Evolutionary conservation across 1,140 invertebrate species (phyloP), one percentile per base, ranked within the genome.

Genomic region (Meloidogyne hapla): DNA sequence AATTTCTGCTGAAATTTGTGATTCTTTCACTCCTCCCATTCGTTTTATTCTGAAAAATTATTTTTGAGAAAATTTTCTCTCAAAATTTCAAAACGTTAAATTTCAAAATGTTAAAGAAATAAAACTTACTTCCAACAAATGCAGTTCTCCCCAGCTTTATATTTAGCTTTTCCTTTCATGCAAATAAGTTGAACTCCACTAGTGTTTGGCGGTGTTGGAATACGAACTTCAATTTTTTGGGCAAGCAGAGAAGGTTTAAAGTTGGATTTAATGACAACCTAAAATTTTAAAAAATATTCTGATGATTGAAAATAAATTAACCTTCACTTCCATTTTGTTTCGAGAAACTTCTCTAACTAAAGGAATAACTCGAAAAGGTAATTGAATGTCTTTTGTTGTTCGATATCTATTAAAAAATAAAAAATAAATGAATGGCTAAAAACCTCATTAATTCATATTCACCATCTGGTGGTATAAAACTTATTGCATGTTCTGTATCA

Each of bases 11-110:
- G 96, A 99, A 15, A 99, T 89, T 87, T 99, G 97, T 0, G 96
- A 98, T 87, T 99, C 97, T 87, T 99, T 99, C 96, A 99, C 98
- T 15, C 97, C 97, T 6, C 95, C 96, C 95, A 99, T 99, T 65
- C 96, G 91, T 88, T 99, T 99, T 76, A 99, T 99, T 87, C 93
- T 94, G 81, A 26, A 89, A 88, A 42, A 33, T 23, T 26, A n/a
- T n/a, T n/a, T n/a, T n/a, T n/a, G n/a, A 21, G 13, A 21, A 21
- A 38, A 8, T 6, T 4, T 2, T 42, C 0, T 13, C 2, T 42
- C n/a, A n/a, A 56, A 56, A 56, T 15, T 6, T 6, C 18, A n/a
- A 56, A 56, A 56, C 6, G 4, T 21, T 5, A 56, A 56, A 56
- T 4, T 56, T 13, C 48, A 56, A 56, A 56, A 48, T 15, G 45